Evolutionary conservation across 1,140 invertebrate genomes (phyloP).

Genomic region (Heliconius eleuchia): DNA sequence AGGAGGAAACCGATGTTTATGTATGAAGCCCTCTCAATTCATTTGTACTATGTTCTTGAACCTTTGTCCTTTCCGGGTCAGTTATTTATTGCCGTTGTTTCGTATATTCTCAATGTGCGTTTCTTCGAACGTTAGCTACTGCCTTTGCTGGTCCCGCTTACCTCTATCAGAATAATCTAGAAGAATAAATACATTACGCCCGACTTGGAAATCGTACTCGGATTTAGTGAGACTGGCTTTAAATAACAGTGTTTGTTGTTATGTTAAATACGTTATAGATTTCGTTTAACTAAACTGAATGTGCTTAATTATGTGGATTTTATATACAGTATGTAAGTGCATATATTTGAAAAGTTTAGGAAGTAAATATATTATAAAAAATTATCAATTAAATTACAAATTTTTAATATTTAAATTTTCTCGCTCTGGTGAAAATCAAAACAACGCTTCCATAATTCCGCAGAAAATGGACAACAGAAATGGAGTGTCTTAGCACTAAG

Average conservation of each 20-base stretch:
- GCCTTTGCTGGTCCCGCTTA: constrained; percentile 3
- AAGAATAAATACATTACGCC: constrained; percentile 17
- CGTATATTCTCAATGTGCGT: constrained; percentile 54
- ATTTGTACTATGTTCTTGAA: constrained; percentile 72
- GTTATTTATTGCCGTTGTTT: constrained; percentile 76
- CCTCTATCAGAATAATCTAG: constrained; percentile 25
- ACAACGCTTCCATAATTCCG: too few relatives aligned
- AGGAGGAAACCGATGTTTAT: constrained; percentile 67
- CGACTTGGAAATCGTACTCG: constrained; percentile 15
- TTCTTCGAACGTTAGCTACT: constrained; percentile 20
- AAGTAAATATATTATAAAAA: too few relatives aligned
- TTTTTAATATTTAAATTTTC: too few relatives aligned
- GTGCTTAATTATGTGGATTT: too few relatives aligned
- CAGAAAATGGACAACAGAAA: too few relatives aligned
- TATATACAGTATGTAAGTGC: too few relatives aligned
- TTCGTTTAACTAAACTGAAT: too few relatives aligned
- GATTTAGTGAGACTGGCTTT: background rate
- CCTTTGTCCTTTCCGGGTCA: constrained; percentile 76
- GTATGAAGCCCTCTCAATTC: constrained; percentile 77
- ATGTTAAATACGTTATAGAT: too few relatives aligned
- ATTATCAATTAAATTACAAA: too few relatives aligned
- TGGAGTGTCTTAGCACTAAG: too few relatives aligned
- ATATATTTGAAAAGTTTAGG: too few relatives aligned
- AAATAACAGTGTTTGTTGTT: background rate
- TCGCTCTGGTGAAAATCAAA: too few relatives aligned